These are phyloP conservation scores for Ceratoteleas bidentatus DNA, from an alignment of 1,140 invertebrate genomes.

Conservation along the genomic window DNA sequence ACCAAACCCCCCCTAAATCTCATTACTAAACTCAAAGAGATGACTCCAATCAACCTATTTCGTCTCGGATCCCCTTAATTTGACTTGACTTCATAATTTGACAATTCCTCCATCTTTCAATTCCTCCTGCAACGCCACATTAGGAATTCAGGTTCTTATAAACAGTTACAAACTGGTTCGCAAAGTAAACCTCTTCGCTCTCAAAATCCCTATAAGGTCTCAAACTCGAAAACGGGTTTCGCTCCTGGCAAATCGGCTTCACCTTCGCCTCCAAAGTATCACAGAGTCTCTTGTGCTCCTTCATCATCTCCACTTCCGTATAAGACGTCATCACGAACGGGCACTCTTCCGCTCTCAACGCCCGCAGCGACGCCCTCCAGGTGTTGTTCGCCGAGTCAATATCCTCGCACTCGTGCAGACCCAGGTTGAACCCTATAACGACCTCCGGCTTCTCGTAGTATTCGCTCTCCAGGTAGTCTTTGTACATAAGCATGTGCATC, in stretches of 20 bases:
- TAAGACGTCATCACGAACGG: conserved; percentile 73
- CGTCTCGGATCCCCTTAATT: too few relatives aligned
- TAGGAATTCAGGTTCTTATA: conserved; percentile 67
- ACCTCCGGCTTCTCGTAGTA: conserved; percentile 69
- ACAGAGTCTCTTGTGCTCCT: conserved; percentile 71
- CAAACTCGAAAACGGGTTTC: conserved; percentile 73
- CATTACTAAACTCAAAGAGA: too few relatives aligned
- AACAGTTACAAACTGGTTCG: conserved; percentile 73
- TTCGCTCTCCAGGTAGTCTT: conserved; percentile 57
- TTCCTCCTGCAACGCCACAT: conserved; percentile 2
- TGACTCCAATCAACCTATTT: too few relatives aligned
- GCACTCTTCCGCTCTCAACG: conserved; percentile 67
- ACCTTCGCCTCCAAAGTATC: conserved; percentile 53
- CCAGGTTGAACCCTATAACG: conserved; percentile 73
- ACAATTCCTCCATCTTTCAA: neutral
- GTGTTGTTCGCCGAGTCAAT: conserved; percentile 62
- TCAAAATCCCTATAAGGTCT: conserved; percentile 74
- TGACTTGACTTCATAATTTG: neutral
- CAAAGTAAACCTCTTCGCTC: conserved; percentile 70
- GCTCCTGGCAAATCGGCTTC: conserved; percentile 55
- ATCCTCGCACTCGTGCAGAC: conserved; percentile 71
- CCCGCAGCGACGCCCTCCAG: conserved; percentile 67
- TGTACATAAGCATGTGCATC: conserved; percentile 59
- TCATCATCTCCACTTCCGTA: conserved; percentile 64
- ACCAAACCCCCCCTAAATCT: too few relatives aligned